These are phyloP conservation scores for Microtus oregoni DNA, from an alignment of 2,113 vertebrate species.

Conservation along the genomic window DNA sequence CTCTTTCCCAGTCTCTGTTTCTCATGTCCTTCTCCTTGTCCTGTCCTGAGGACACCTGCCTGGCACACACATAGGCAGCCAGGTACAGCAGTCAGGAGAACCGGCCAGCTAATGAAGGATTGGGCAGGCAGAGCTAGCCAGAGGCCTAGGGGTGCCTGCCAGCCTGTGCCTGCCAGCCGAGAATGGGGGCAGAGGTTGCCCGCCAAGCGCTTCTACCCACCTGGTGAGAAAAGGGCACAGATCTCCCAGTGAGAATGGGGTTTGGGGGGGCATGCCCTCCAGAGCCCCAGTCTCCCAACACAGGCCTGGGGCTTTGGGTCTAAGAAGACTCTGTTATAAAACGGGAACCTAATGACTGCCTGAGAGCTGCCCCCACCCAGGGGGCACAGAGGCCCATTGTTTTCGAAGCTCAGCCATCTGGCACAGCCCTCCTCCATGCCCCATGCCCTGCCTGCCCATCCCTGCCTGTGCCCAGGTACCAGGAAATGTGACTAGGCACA, in stretches of 20 bases:
- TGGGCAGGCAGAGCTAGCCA: not conserved
- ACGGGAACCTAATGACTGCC: not conserved
- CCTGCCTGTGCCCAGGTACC: slow-evolving; percentile 50
- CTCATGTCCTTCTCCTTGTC: not conserved
- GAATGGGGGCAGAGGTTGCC: not conserved
- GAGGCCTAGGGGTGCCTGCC: not conserved
- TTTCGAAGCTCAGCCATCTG: not conserved
- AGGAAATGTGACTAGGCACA: slow-evolving; percentile 55
- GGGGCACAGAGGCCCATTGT: slow-evolving; percentile 72
- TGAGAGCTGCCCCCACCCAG: not conserved
- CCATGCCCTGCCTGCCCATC: slow-evolving; percentile 1
- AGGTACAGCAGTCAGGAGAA: not conserved
- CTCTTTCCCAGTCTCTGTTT: not conserved
- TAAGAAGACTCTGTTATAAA: not conserved
- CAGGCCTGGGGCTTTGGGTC: not conserved
- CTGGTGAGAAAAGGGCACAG: not conserved
- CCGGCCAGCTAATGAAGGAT: not conserved
- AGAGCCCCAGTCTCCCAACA: not conserved
- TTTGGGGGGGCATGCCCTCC: not conserved
- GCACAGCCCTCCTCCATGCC: not conserved
- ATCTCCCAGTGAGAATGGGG: not conserved
- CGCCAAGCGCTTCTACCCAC: not conserved
- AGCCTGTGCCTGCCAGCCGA: not conserved
- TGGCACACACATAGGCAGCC: not conserved
- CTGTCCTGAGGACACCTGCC: not conserved